Evolutionary conservation across 2,888 invertebrate genomes (phyloP).

Genomic region (Ernsta delagoae): DNA sequence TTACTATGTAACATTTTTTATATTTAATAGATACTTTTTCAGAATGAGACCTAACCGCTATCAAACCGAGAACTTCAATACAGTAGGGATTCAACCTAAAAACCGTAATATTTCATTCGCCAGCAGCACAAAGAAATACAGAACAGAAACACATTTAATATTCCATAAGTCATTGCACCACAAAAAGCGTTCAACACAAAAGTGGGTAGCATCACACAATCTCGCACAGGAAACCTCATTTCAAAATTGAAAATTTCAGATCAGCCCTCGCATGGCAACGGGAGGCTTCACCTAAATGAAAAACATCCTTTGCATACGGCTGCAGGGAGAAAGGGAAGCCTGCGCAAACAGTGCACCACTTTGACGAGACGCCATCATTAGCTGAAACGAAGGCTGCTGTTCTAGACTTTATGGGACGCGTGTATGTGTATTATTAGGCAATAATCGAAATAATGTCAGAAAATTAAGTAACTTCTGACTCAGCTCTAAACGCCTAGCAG

Average conservation of each 20-base stretch:
- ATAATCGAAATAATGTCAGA: too few relatives aligned
- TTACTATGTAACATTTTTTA: too few relatives aligned
- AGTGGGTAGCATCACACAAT: not conserved
- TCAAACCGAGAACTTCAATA: too few relatives aligned
- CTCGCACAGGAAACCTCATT: conserved; percentile 26
- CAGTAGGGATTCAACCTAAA: too few relatives aligned
- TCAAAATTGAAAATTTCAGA: conserved; percentile 29
- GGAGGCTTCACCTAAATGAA: conserved; percentile 30
- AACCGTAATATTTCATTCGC: too few relatives aligned
- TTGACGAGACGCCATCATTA: conserved; percentile 11
- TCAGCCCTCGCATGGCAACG: conserved; percentile 7
- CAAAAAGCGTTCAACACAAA: not conserved
- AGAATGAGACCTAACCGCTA: too few relatives aligned
- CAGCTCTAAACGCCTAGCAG: too few relatives aligned
- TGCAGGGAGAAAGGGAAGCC: conserved; percentile 1
- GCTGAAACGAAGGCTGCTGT: conserved; percentile 7
- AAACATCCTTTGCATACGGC: conserved; percentile 26
- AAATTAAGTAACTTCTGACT: too few relatives aligned
- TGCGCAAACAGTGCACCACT: conserved; percentile 2
- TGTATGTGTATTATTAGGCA: too few relatives aligned
- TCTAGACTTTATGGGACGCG: too few relatives aligned
- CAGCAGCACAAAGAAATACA: too few relatives aligned
- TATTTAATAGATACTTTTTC: too few relatives aligned
- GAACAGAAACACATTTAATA: not conserved
- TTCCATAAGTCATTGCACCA: not conserved